Conservation (phyloP, 2,113 vertebrate genomes). For the Anarhynchus alexandrinus region DNA sequence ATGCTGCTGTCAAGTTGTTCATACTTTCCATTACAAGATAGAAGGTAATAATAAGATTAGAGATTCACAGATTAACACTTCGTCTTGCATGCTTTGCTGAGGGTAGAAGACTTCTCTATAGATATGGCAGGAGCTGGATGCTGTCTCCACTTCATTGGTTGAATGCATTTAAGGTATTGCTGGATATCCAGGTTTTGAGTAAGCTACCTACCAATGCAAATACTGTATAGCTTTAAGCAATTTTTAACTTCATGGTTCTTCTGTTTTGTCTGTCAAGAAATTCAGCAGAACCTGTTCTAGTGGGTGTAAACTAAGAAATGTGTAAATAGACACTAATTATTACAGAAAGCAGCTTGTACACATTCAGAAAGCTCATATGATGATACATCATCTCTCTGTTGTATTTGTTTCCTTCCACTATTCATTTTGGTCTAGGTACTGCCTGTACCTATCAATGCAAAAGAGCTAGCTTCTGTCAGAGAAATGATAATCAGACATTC, state of each 20-base stretch:
- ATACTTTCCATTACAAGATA: not conserved
- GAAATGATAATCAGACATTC: not conserved
- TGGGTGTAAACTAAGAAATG: not conserved
- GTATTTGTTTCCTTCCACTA: not conserved
- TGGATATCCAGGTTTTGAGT: not conserved
- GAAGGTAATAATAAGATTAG: not conserved
- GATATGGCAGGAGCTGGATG: not conserved
- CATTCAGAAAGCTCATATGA: not conserved
- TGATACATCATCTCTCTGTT: not conserved
- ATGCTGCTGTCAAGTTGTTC: not conserved
- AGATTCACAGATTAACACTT: not conserved
- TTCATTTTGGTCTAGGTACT: not conserved
- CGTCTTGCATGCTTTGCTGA: not conserved
- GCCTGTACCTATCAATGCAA: not conserved
- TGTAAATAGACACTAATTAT: not conserved
- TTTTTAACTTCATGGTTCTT: not conserved
- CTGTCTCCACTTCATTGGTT: not conserved
- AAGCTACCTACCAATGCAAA: not conserved
- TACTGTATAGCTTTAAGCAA: not conserved
- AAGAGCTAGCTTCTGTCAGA: not conserved
- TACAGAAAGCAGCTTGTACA: not conserved
- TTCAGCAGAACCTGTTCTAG: not conserved
- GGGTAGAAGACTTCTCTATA: not conserved
- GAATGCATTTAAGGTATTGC: not conserved
- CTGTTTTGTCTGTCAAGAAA: not conserved